Percentiles rank a stretch among this genome's conserved stretches.
phyloP scores from a whole-genome alignment of 2,797 vertebrate species.

The Rhinophrynus dorsalis region DNA sequence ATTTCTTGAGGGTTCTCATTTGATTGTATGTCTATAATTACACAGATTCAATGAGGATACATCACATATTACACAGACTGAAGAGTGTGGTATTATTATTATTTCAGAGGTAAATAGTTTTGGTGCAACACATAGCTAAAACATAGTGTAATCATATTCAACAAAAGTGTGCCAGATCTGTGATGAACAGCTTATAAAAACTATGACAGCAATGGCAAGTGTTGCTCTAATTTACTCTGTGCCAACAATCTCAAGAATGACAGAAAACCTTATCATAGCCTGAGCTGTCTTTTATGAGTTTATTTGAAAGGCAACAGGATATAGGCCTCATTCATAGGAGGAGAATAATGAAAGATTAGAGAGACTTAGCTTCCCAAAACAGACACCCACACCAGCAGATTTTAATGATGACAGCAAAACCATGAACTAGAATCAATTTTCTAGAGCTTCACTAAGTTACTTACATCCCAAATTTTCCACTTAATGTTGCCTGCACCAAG shows the following conservation, averaged over 20 bases:
- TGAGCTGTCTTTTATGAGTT: not conserved
- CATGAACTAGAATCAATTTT: no score
- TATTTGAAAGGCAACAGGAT: not conserved
- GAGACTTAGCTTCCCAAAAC: no score
- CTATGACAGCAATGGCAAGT: slow-evolving; percentile 26
- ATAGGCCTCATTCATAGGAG: no score
- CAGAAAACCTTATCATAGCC: slow-evolving; percentile 13
- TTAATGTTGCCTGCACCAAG: no score
- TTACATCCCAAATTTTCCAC: no score
- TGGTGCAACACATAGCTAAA: slow-evolving; percentile 49
- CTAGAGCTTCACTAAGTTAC: no score
- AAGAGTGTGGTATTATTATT: slow-evolving; percentile 56
- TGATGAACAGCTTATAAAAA: slow-evolving; percentile 39
- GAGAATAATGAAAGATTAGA: no score
- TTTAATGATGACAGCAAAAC: no score
- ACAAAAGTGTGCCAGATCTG: slow-evolving; percentile 43
- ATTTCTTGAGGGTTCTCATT: slow-evolving; percentile 46
- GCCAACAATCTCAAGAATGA: slow-evolving; percentile 43
- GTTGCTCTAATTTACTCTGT: slow-evolving; percentile 17
- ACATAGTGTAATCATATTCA: slow-evolving; percentile 50
- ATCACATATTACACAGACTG: slow-evolving; percentile 62
- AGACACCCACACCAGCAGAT: no score
- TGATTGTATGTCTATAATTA: slow-evolving; percentile 62
- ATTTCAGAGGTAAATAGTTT: slow-evolving; percentile 58
- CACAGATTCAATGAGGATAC: slow-evolving; percentile 58